Evolutionary conservation across 1,140 invertebrate species (phyloP).

Genomic region (Trachymyrmex septentrionalis): DNA sequence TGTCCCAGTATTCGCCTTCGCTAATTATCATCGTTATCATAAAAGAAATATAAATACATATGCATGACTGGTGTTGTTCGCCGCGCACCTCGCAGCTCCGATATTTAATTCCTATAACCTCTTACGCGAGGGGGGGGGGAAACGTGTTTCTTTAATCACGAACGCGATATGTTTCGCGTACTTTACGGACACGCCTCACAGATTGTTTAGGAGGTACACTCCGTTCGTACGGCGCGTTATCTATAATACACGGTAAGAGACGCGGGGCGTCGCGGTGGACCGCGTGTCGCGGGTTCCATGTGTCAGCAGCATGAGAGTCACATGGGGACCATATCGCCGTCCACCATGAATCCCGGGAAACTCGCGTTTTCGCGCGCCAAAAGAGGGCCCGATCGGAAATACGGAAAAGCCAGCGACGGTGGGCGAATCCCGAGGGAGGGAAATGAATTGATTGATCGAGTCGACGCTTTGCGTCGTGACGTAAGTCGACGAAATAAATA

Average conservation of each 20-base stretch:
- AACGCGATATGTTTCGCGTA: not conserved
- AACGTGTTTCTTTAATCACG: not conserved
- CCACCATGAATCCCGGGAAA: not conserved
- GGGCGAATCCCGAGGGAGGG: not conserved
- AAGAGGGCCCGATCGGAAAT: not conserved
- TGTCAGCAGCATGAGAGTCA: conserved; percentile 77
- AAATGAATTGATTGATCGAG: not conserved
- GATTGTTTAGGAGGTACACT: not conserved
- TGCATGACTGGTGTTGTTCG: too few species aligned
- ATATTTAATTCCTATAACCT: not conserved
- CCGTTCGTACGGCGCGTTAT: not conserved
- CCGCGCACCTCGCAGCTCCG: too few species aligned
- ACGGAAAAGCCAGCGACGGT: not conserved
- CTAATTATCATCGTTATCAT: not conserved
- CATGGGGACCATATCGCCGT: conserved; percentile 67
- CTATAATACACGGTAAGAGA: too few species aligned
- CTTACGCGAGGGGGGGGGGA: not conserved
- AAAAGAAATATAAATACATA: not conserved
- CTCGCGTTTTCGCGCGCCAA: conserved; percentile 15
- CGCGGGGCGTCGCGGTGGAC: not conserved
- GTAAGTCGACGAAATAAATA: conserved; percentile 63
- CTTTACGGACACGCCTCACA: not conserved
- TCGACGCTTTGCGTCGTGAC: conserved; percentile 21
- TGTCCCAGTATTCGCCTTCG: too few species aligned
- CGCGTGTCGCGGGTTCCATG: conserved; percentile 48